Conservation (phyloP, 2,888 invertebrate species). For the Clistopyga incitator region DNA sequence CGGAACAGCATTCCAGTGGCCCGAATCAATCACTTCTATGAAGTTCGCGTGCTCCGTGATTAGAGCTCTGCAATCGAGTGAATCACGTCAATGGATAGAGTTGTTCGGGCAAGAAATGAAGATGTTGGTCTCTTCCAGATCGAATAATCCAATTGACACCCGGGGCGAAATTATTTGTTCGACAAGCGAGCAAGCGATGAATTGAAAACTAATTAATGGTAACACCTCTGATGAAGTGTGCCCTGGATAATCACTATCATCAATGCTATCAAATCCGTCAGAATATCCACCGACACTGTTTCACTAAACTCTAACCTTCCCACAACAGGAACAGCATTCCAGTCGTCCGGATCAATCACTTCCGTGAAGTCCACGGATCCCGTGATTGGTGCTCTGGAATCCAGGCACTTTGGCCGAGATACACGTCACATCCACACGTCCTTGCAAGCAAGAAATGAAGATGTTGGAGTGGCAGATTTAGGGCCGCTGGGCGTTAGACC, state of each 20-base stretch:
- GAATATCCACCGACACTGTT: background rate
- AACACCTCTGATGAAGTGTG: background rate
- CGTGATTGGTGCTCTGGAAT: constrained; percentile 13
- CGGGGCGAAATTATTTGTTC: no score
- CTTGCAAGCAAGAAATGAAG: background rate
- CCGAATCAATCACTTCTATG: no score
- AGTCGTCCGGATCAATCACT: background rate
- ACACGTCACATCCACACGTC: background rate
- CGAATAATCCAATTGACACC: no score
- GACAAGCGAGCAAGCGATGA: no score
- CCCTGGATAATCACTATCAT: background rate
- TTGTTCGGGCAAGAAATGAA: no score
- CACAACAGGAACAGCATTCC: background rate
- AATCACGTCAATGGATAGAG: no score
- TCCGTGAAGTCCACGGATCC: background rate
- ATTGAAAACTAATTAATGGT: no score
- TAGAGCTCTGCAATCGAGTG: no score
- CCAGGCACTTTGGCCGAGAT: background rate
- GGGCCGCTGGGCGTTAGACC: constrained; percentile 26
- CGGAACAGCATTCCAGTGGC: background rate
- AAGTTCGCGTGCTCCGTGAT: no score
- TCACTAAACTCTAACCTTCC: background rate
- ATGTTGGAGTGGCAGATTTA: constrained; percentile 26
- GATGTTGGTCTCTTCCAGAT: no score
- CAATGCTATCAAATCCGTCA: background rate